Base-by-base conservation (phyloP, 2,113 vertebrate genomes). In the Apistogramma diplotaenia region DNA sequence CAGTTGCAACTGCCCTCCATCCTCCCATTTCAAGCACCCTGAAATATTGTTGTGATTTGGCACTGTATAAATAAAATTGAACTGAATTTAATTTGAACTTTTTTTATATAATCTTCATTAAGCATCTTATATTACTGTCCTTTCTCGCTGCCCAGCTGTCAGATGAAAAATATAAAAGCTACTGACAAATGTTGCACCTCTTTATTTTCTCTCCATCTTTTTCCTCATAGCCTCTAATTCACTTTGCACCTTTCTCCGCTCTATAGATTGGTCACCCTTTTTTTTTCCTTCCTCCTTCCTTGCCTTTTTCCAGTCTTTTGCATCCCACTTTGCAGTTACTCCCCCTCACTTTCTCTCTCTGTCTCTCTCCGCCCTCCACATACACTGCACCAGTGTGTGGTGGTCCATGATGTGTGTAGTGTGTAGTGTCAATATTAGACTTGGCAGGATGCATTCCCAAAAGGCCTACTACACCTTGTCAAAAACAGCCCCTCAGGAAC, bases 381-480 rank as follows among this genome's bases (percentile, higher is more conserved):
- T 73, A 84, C n/a, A n/a, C n/a, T n/a, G n/a, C n/a, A n/a, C 85
- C 86, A 74, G 72, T 67, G 75, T 86, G 91, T 78, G 61, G 82
- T 57, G 4, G 84, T 61, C 85, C 40, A 74, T 84, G 79, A 81
- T 78, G 85, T 87, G 84, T 72, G 84, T 73, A 82, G 56, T 89
- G 94, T 93, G 83, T 72, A 80, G 57, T 89, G 94, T 94, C 89
- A 94, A 94, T 94, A 94, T 94, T 94, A 83, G 87, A 87, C 81
- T 89, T 93, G 93, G 91, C 90, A 51, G 72, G 60, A 59, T 74
- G 54, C 57, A 58, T 85, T 87, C 87, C 87, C 72, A 79, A 79
- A 81, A 80, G 46, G 15, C 72, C 74, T 87, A 81, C 85, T 90
- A 82, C 43, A 46, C 60, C 77, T 10, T 76, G 79, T 90, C 89